Evolutionary conservation across 1,140 invertebrate species (phyloP), one percentile per base, ranked within the genome.

Genomic region (Drosophila kohkoa): DNA sequence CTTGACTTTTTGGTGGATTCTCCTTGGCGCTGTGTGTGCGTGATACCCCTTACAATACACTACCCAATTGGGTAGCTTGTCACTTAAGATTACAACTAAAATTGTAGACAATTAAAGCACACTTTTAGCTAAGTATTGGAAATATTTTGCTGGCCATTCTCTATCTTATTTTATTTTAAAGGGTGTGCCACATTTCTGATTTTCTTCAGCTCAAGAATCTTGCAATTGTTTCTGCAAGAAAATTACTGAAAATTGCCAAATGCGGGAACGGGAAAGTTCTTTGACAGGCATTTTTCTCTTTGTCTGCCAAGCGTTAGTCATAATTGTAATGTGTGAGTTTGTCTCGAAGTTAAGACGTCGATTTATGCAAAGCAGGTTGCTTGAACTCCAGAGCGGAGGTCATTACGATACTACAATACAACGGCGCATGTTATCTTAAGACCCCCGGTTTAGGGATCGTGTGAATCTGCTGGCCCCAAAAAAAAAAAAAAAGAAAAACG

Each of bases 181-280:
- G 5, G 7, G 8, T 0, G 0, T 55, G 10, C 6, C 8, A 35
- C 32, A 52, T 52, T 68, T 73, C 63, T 68, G 76, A 48, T 68
- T 68, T 66, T 83, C 49, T 69, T 73, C 25, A 10, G 49, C 35
- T 25, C 20, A 25, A 25, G 3, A 67, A 38, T 28, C 35, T 65
- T 32, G 64, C 55, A 60, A 68, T 62, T 82, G 77, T 87, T 82
- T 83, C 83, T 80, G 85, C 70, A 75, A 72, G 83, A 80, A 86
- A 81, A 86, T 86, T 85, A 71, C 81, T 71, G 67, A 72, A 87
- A 87, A 87, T 83, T 88, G 77, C 73, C 83, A 80, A 88, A 73
- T 87, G 80, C 77, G 76, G 69, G 79, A 87, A 88, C 77, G 76
- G 69, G 79, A 87, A 88, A 81, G 51, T 87, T 87, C 68, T 77